Base-by-base conservation (phyloP, 2,888 invertebrate species). In the Crepidodera aurea region DNA sequence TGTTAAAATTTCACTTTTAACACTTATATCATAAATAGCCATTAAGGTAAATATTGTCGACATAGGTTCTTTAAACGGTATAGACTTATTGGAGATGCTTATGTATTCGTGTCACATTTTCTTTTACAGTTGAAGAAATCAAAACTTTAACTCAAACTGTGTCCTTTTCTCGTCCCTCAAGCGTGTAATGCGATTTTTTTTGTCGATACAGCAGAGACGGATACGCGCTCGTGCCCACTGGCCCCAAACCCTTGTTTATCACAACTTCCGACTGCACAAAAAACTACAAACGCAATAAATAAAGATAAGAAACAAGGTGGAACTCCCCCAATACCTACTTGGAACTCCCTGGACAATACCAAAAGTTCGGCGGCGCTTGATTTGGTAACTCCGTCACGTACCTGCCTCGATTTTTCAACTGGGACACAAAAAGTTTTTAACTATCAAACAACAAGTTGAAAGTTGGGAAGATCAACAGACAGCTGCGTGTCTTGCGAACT, bases 391-490 rank as follows among this genome's bases (percentile, higher is more conserved):
- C 59, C 37, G 44, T 50, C 66, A 66, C 66, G 66, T 66, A 61
- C 51, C 19, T 56, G 34, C 58, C 53, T 64, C 66, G 64, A 64
- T 66, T 66, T 66, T 66, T 66, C 64, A 64, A 59, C 55, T 53
- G 46, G 62, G 62, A 65, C 62, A 65, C 62, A 62, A 57, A 65
- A 65, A 62, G 32, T 65, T 65, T 63, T 63, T 53, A 65, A 62
- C 62, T 60, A 63, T 62, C 60, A 25, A 60, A 60, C 65, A 60
- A 60, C 60, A 65, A 62, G 65, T 63, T 65, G 59, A 19, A 56
- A 61, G 50, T 59, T 56, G 22, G 51, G 54, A 65, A 65, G 60
- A 63, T 63, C 57, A 62, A 65, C 62, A 62, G 51, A 57, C 53
- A 27, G 56, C 48, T 58, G 60, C 60, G 65, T 62, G 62, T 51